A percentile compares a stretch with the other conserved stretches of the same genome.
These are phyloP conservation scores for Chloroclystis v-ata DNA, from an alignment of 2,888 invertebrate species.

Conservation along the genomic window DNA sequence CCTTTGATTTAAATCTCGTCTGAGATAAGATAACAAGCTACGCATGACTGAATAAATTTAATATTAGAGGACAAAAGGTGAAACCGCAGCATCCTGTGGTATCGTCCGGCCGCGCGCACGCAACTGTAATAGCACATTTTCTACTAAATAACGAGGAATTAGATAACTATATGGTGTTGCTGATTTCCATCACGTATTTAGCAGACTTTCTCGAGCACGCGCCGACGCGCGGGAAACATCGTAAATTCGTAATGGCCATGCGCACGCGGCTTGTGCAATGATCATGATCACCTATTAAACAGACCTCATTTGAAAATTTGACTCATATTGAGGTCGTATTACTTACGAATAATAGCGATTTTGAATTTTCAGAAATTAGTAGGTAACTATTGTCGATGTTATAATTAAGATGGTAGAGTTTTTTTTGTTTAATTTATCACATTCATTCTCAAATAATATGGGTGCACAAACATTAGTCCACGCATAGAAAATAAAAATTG, in stretches of 20 bases:
- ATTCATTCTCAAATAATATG: no score
- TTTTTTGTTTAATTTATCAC: no score
- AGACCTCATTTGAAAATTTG: not conserved
- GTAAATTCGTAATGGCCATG: constrained; percentile 30
- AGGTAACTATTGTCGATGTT: no score
- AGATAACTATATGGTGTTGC: constrained; percentile 30
- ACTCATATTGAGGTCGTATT: no score
- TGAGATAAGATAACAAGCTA: no score
- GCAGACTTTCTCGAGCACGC: constrained; percentile 47
- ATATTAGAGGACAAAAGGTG: constrained; percentile 17
- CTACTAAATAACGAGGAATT: constrained; percentile 26
- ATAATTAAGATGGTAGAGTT: no score
- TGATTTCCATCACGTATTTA: constrained; percentile 52
- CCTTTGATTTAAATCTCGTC: no score
- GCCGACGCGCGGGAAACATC: constrained; percentile 32
- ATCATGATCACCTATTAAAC: constrained; percentile 14
- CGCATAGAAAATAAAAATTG: no score
- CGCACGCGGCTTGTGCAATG: constrained; percentile 38
- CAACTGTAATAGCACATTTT: constrained; percentile 23
- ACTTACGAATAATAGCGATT: not conserved
- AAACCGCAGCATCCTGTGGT: constrained; percentile 25
- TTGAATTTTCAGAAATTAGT: no score
- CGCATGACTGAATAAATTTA: no score
- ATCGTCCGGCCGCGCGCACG: constrained; percentile 22
- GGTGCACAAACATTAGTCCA: no score